Conservation (phyloP, 2,888 invertebrate species). For the Dromius quadrimaculatus region DNA sequence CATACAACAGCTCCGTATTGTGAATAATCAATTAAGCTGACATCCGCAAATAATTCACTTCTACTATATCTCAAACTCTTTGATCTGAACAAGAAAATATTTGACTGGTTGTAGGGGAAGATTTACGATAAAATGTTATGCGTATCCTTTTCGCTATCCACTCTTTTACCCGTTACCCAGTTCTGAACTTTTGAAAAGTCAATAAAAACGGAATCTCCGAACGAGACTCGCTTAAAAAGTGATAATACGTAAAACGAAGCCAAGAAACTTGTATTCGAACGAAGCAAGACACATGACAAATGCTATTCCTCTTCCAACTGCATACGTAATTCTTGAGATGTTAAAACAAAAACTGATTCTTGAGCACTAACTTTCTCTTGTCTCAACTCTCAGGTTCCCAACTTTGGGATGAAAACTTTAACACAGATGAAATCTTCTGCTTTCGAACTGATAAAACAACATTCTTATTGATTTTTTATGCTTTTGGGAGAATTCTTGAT, state of each 20-base stretch:
- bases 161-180: constrained; percentile 17
- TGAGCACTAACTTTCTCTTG: constrained; percentile 9
- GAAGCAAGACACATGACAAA: constrained; percentile 39
- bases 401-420: neutral
- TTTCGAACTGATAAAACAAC: constrained; percentile 10
- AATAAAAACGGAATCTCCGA: constrained; percentile 31
- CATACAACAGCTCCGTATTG: too few relatives aligned
- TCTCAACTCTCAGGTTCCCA: neutral
- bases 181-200: constrained; percentile 35
- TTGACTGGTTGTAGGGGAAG: constrained; percentile 18
- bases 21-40: too few relatives aligned
- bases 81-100: constrained; percentile 28
- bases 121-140: constrained; percentile 27
- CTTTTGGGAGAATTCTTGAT: too few relatives aligned
- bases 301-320: constrained; percentile 32
- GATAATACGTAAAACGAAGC: constrained; percentile 40
- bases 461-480: neutral
- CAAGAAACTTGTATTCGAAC: constrained; percentile 38
- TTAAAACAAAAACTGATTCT: constrained; percentile 32
- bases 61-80: neutral
- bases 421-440: constrained; percentile 3
- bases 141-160: constrained; percentile 10
- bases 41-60: neutral
- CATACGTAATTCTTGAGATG: constrained; percentile 36
- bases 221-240: constrained; percentile 39